Evolutionary conservation across 2,797 vertebrate species (phyloP), one percentile per base, ranked within the genome.

Genomic region (Gadopsis bispinosus): DNA sequence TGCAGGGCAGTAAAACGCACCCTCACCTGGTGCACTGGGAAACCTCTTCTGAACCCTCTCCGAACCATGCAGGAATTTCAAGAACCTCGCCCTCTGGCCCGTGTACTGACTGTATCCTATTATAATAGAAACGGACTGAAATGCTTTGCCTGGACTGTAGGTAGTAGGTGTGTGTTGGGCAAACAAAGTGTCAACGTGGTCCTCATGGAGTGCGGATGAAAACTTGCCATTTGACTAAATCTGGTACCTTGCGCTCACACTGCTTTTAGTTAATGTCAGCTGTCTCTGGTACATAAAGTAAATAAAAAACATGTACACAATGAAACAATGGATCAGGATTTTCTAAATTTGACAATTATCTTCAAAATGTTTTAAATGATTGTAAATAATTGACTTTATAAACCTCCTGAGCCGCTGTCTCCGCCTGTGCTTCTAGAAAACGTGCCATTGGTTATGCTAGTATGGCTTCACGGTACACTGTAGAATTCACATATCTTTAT

Each of bases 21-120:
- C 88, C 78, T 90, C 81, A 81, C 76, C 78, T 89, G 73, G 73
- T 76, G 43, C 59, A 39, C 31, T 11, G 56, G 43, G 56, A 86
- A 84, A 83, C 73, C 69, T 84, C 62, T 48, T 12, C 65, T 85
- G 81, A 93, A 92, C 88, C 80, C 33, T 86, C 35, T 65, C 69
- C 91, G 92, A 91, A 87, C 76, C 79, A 83, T 26, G 63, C 26
- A 86, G 82, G 85, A 88, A 89, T 92, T 75, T 82, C 19, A 84
- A 62, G 55, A 78, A 83, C 77, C 77, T 79, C n/a, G 11, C 86
- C 88, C 84, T 72, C 64, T 77, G 79, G 80, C 47, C 72, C 19
- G 4, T 51, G 29, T 20, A 41, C 50, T 29, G 35, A 65, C 74
- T 87, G 68, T 77, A 39, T 9, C 37, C 37, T 11, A 76, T 71